Conservation (phyloP, 2,797 vertebrate species). For the Rhinatrema bivittatum region DNA sequence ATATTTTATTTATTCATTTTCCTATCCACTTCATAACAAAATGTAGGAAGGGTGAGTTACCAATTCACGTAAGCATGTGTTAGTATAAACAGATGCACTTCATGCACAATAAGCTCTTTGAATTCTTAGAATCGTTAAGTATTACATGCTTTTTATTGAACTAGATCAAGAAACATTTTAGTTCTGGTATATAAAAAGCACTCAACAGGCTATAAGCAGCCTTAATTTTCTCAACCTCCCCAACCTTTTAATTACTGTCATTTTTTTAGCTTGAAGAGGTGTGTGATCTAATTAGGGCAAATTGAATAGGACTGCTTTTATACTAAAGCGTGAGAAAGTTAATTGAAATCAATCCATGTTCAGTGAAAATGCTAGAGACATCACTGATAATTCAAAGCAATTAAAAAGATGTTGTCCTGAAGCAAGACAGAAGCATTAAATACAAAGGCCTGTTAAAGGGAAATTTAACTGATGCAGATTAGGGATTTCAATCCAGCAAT, state of each 20-base stretch:
- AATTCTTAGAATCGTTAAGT: too few relatives aligned
- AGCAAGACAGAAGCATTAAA: conserved; percentile 43
- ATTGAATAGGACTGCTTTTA: conserved; percentile 51
- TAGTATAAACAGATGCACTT: too few relatives aligned
- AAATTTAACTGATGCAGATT: conserved; percentile 43
- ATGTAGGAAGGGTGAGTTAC: too few relatives aligned
- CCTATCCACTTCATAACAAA: too few relatives aligned
- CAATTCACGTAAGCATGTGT: too few relatives aligned
- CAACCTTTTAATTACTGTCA: conserved; percentile 38
- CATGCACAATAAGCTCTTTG: too few relatives aligned
- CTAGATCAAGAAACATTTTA: too few relatives aligned
- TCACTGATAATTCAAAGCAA: conserved; percentile 52
- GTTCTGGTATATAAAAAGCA: too few relatives aligned
- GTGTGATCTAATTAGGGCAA: conserved; percentile 47
- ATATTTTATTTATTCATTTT: too few relatives aligned
- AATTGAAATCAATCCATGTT: conserved; percentile 58
- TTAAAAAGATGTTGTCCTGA: conserved; percentile 51
- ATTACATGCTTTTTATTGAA: too few relatives aligned
- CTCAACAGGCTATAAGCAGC: conserved; percentile 21
- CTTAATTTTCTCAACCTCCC: conserved; percentile 11
- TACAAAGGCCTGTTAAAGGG: conserved; percentile 41
- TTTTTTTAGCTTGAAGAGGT: conserved; percentile 34
- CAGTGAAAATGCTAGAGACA: conserved; percentile 43
- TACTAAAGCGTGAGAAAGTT: conserved; percentile 48
- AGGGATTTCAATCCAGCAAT: too few relatives aligned